Evolutionary conservation across 1,140 invertebrate genomes (phyloP), one percentile per base, ranked within the genome.

Genomic region (Colletes latitarsis): DNA sequence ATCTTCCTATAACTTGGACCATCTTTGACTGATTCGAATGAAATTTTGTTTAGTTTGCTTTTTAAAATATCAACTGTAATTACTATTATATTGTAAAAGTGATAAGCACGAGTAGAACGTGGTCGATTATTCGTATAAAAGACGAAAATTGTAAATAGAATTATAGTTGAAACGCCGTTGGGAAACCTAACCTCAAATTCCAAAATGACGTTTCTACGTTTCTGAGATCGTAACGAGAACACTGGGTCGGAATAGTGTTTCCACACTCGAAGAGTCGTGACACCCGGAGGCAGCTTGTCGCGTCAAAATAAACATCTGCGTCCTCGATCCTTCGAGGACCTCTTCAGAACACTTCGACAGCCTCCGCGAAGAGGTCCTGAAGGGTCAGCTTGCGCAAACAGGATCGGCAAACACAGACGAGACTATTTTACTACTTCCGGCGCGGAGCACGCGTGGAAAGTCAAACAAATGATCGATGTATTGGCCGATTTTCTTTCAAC

Each of bases 251-350:
- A 83, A 83, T 68, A 72, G 67, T 70, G 62, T 77, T 82, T 69
- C 68, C 63, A 66, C 78, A 84, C 81, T 84, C 77, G 74, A 85
- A 55, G 82, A 88, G 73, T 85, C 77, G 82, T 79, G 77, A 79
- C 68, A 73, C 9, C 57, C 81, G 83, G 30, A 75, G 57, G 71
- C 30, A 43, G 52, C 52, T 41, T 21, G 68, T 69, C 67, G 84
- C 81, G 85, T 89, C 82, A 90, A 89, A 92, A 91, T 92, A 92
- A 90, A 91, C 90, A 91, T 91, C 90, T 91, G 90, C 83, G 82
- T 85, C 76, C 79, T 76, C 81, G 83, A 88, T 88, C 72, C 53
- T 82, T 90, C 76, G 81, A 86, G 84, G 84, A 87, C 83, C 86
- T 84, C 83, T 84, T 49, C 58, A 83, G 73, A 64, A 80, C 30